A percentile compares a stretch with the other conserved stretches of the same genome.
Evolutionary conservation across 2,113 vertebrate species (phyloP).

Genomic region (Dolichallabes microphthalmus): DNA sequence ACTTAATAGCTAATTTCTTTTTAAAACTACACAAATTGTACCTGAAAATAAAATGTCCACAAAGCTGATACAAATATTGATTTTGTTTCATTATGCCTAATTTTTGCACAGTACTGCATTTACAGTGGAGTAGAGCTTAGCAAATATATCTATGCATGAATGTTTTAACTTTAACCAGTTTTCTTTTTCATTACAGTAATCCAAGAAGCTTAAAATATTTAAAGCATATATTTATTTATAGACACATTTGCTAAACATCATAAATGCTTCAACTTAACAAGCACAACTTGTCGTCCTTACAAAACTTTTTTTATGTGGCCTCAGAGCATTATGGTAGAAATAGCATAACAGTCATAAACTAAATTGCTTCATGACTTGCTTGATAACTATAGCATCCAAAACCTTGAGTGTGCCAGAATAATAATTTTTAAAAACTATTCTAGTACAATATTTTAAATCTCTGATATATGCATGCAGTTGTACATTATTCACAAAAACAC

Average conservation of each 20-base stretch:
- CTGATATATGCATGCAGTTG: constrained; percentile 33
- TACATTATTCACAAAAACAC: not conserved
- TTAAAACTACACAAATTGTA: no score
- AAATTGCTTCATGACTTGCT: constrained; percentile 67
- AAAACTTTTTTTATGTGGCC: constrained; percentile 54
- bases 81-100: no score
- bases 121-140: not conserved
- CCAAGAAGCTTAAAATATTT: not conserved
- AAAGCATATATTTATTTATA: not conserved
- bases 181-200: no score
- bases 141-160: not conserved
- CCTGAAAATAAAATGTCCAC: no score
- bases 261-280: constrained; percentile 61
- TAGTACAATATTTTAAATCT: constrained; percentile 49
- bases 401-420: constrained; percentile 43
- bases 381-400: constrained; percentile 60
- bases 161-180: not conserved
- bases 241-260: not conserved
- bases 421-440: constrained; percentile 1
- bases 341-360: constrained; percentile 59
- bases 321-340: constrained; percentile 49
- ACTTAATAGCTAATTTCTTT: no score
- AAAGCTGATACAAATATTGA: no score
- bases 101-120: no score
- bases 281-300: constrained; percentile 61